Evolutionary conservation across 64 coral and sea anemone species (phyloP).

Genomic region (Pocillopora verrucosa): DNA sequence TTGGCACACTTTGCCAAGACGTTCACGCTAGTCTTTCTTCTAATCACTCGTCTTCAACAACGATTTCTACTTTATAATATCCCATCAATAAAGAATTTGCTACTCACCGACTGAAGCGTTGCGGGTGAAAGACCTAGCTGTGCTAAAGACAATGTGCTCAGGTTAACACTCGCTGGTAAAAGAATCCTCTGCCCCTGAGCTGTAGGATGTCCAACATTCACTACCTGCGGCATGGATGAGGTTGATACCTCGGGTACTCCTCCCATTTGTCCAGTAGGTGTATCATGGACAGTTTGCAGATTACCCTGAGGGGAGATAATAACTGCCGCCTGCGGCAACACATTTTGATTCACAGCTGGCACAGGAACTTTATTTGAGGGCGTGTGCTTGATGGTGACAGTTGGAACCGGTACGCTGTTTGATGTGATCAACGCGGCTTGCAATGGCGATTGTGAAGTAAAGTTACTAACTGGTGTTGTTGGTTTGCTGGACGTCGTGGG

Average conservation of each 20-base stretch:
- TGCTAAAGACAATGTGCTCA: conserved; percentile 27
- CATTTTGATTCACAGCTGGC: not conserved
- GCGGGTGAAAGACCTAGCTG: conserved; percentile 30
- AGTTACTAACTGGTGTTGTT: not conserved
- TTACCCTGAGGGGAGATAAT: not conserved
- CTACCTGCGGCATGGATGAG: not conserved
- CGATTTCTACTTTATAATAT: not conserved
- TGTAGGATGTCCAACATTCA: conserved; percentile 16
- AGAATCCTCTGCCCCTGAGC: conserved; percentile 21
- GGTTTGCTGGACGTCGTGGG: not conserved
- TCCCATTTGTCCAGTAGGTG: not conserved
- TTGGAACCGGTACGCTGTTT: not conserved
- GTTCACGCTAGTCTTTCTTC: too few relatives aligned
- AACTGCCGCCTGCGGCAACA: not conserved
- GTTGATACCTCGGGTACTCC: not conserved
- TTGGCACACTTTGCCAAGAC: not conserved
- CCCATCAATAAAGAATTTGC: not conserved
- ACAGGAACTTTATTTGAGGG: not conserved
- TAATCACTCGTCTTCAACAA: too few relatives aligned
- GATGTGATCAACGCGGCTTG: not conserved
- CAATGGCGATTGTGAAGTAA: not conserved
- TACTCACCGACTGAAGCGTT: conserved; percentile 28
- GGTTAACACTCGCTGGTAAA: conserved; percentile 38
- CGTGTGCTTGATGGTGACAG: conserved; percentile 18
- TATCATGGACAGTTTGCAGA: conserved; percentile 18